These are phyloP conservation scores for Myanophis thanlyinensis DNA, from an alignment of 2,113 vertebrate species.

Conservation along the genomic window DNA sequence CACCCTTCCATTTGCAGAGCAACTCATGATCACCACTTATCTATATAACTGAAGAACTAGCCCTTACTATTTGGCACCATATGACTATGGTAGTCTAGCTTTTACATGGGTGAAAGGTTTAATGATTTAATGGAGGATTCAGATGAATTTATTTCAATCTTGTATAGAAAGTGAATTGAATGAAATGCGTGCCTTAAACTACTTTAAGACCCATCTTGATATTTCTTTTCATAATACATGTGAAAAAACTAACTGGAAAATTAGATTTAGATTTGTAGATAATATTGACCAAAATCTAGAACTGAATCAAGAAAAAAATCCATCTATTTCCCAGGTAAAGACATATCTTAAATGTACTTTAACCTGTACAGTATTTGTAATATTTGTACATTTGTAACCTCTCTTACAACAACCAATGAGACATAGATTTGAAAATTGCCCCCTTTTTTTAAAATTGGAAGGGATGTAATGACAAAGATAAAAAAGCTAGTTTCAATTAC, in stretches of 20 bases:
- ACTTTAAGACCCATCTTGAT: not conserved
- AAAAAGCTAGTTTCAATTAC: constrained; percentile 20
- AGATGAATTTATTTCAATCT: not conserved
- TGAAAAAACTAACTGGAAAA: not conserved
- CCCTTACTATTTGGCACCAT: not conserved
- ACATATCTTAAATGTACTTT: not conserved
- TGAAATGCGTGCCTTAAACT: not conserved
- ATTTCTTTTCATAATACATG: not conserved
- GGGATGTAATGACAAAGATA: constrained; percentile 5
- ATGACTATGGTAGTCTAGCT: not conserved
- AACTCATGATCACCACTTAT: not conserved
- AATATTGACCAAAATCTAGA: not conserved
- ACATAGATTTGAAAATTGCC: constrained; percentile 7
- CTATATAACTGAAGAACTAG: not conserved
- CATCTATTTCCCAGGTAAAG: not conserved
- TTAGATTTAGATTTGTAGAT: not conserved
- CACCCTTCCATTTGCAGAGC: not conserved
- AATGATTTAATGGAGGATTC: not conserved
- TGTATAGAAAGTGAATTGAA: not conserved
- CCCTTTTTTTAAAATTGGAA: not conserved
- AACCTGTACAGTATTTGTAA: no score
- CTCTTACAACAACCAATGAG: constrained; percentile 1
- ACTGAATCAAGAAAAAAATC: constrained; percentile 6
- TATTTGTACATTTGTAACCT: no score
- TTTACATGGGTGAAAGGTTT: not conserved